Evolutionary conservation across 1,140 invertebrate genomes (phyloP).

Genomic region (Drosophila sproati): DNA sequence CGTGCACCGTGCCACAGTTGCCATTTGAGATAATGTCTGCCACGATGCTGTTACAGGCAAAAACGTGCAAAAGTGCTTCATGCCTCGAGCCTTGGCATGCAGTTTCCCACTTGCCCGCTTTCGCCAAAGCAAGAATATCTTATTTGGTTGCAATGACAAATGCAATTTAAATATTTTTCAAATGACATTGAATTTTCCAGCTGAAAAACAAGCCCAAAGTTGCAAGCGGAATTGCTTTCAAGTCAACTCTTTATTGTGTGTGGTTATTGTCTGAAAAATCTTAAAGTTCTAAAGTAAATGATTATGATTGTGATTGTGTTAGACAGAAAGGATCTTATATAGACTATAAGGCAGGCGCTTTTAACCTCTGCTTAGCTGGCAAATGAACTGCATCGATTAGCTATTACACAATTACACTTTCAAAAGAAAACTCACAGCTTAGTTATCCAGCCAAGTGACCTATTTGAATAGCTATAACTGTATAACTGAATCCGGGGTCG

Average conservation of each 20-base stretch:
- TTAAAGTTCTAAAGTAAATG: too few species aligned
- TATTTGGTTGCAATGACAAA: conserved; percentile 72
- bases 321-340: too few species aligned
- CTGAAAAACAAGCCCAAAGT: conserved; percentile 26
- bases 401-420: conserved; percentile 13
- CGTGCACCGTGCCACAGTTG: conserved; percentile 34
- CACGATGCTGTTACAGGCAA: conserved; percentile 41
- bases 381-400: conserved; percentile 22
- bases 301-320: too few species aligned
- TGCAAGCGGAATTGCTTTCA: not conserved
- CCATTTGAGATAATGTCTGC: conserved; percentile 74
- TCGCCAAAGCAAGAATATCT: conserved; percentile 48
- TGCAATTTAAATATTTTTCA: conserved; percentile 71
- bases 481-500: conserved; percentile 15
- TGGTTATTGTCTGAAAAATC: not conserved
- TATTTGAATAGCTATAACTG: conserved; percentile 20
- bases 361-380: not conserved
- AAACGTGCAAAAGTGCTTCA: conserved; percentile 29
- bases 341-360: not conserved
- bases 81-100: not conserved
- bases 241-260: not conserved
- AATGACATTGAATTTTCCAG: conserved; percentile 33
- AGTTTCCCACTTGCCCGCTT: not conserved
- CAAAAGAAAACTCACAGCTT: not conserved
- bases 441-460: conserved; percentile 14